These are phyloP conservation scores for Eremobia ochroleuca DNA, from an alignment of 2,888 invertebrate genomes.

Conservation along the genomic window DNA sequence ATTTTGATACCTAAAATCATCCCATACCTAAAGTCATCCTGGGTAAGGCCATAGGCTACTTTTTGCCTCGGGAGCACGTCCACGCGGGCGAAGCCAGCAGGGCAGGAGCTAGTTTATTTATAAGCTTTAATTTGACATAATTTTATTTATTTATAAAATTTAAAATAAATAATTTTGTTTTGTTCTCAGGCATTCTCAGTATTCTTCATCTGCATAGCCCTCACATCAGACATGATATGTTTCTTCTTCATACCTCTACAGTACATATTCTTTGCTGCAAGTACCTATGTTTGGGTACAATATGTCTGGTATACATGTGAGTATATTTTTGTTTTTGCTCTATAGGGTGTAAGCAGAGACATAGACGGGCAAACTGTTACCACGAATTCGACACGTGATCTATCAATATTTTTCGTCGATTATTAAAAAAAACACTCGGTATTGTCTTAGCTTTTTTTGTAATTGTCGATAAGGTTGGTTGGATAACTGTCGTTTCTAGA, in stretches of 20 bases:
- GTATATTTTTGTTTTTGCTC: conserved; percentile 66
- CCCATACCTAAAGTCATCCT: no score
- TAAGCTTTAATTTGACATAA: not conserved
- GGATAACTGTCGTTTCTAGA: not conserved
- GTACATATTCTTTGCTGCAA: conserved; percentile 99
- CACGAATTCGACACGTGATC: not conserved
- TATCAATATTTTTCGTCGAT: not conserved
- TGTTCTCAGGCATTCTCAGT: conserved; percentile 97
- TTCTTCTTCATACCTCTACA: conserved; percentile 99
- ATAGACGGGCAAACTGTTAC: not conserved
- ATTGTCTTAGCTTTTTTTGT: not conserved
- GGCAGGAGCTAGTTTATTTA: not conserved
- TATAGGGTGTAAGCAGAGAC: not conserved
- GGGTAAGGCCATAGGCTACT: not conserved
- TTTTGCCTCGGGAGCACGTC: not conserved
- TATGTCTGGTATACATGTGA: conserved; percentile 99
- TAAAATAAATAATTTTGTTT: conserved; percentile 32
- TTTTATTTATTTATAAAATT: not conserved
- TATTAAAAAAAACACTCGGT: not conserved
- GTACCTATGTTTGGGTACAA: conserved; percentile 99
- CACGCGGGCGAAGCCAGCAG: not conserved
- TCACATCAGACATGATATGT: conserved; percentile 99
- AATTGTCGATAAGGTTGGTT: not conserved
- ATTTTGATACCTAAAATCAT: no score
- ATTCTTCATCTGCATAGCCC: conserved; percentile 99